A percentile compares a stretch with the other conserved stretches of the same genome.
phyloP scores from a whole-genome alignment of 2,888 invertebrate genomes.

The Drosophila robusta region DNA sequence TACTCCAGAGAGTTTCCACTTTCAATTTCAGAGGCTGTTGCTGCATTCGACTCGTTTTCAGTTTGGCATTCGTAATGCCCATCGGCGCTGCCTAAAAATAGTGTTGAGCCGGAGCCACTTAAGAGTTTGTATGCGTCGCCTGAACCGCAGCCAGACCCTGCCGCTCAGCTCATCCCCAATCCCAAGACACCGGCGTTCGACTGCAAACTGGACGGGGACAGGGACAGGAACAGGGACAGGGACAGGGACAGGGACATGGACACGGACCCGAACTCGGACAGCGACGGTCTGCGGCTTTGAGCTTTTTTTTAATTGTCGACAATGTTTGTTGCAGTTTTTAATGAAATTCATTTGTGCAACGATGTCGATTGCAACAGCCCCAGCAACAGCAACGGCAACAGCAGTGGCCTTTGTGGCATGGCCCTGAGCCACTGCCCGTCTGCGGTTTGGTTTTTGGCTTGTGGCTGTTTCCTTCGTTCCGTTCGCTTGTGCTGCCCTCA shows the following conservation, averaged over 20 bases:
- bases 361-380: slow-evolving; percentile 54
- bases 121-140: slow-evolving; percentile 53
- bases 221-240: slow-evolving; percentile 19
- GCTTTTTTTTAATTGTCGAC: slow-evolving; percentile 78
- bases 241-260: slow-evolving; percentile 10
- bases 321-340: slow-evolving; percentile 80
- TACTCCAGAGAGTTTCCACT: slow-evolving; percentile 82
- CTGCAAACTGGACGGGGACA: slow-evolving; percentile 23
- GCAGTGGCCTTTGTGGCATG: slow-evolving; percentile 28
- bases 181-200: slow-evolving; percentile 42
- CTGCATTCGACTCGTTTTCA: slow-evolving; percentile 45
- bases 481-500: slow-evolving; percentile 19
- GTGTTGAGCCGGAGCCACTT: slow-evolving; percentile 55
- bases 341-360: slow-evolving; percentile 77
- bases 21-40: slow-evolving; percentile 74
- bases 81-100: slow-evolving; percentile 68
- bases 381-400: slow-evolving; percentile 20
- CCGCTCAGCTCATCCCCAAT: slow-evolving; percentile 63
- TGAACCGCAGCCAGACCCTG: slow-evolving; percentile 13
- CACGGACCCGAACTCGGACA: slow-evolving; percentile 29
- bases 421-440: slow-evolving; percentile 52
- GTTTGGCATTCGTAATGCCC: slow-evolving; percentile 45
- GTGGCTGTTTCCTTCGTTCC: slow-evolving; percentile 20
- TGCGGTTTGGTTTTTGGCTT: slow-evolving; percentile 51
- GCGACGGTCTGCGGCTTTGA: slow-evolving; percentile 58